Base-by-base conservation (phyloP, 1,140 invertebrate genomes). In the Eciton burchellii region DNA sequence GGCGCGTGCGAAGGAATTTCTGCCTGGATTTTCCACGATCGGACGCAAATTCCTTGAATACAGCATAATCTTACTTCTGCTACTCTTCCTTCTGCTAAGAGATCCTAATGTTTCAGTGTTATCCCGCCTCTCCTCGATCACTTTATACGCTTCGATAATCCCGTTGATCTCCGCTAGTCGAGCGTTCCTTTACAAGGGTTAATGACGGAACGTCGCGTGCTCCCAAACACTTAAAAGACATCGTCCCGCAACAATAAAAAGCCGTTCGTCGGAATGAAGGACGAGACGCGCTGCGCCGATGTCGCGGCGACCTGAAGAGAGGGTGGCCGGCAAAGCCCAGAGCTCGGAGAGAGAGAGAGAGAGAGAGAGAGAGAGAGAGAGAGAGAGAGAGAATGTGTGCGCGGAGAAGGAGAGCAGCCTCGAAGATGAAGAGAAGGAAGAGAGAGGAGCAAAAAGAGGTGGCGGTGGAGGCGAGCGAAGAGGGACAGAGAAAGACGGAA, bases 401-500 rank as follows among this genome's bases (percentile, higher is more conserved):
- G 77, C 24, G 70, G 71, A 71, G 77, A 76, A 87, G 77, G 66
- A 82, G 83, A 74, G 76, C 71, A 87, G 63, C 70, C 63, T 70
- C 56, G 60, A 85, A 62, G 76, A 82, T 81, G 62, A 85, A 77
- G 65, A 81, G 74, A 66, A 84, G 71, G 43, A 66, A 77, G 41
- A 81, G 86, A 56, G 56, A 86, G 11, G 73, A 83, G 49, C 45
- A 86, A 70, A 65, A 62, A 59, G 56, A 79, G 49, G 77, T 79
- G 45, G 73, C 62, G 81, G 76, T 83, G 60, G 79, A 84, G 68
- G 71, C 60, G 52, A 68, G 81, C 72, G 83, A 85, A 74, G 79
- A 88, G 79, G 90, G 85, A 89, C 71, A 82, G 90, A 81, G 59
- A n/a, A 81, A 70, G 62, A 72, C 54, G 85, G 29, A 66, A 70